phyloP scores from a whole-genome alignment of 2,113 vertebrate species.

The Sander lucioperca region DNA sequence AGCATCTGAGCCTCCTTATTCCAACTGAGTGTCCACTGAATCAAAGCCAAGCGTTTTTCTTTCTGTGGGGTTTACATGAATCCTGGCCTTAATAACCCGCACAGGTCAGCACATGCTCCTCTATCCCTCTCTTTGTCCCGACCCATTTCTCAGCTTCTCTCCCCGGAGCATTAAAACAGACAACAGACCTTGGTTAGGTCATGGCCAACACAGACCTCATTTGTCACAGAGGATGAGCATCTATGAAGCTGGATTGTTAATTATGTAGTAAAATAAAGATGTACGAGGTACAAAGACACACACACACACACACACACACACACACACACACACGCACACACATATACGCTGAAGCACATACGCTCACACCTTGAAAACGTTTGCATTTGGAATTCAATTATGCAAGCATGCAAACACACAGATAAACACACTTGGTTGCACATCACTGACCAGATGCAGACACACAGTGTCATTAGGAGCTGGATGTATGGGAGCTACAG shows the following conservation, averaged over 20 bases:
- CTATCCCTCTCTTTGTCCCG: conserved; percentile 37
- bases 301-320: not conserved
- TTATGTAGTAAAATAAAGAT: conserved; percentile 75
- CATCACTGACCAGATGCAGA: not conserved
- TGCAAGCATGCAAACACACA: conserved; percentile 9
- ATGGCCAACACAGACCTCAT: conserved; percentile 77
- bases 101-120: conserved; percentile 68
- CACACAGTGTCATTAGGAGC: conserved; percentile 16
- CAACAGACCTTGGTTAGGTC: conserved; percentile 79
- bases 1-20: conserved; percentile 54
- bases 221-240: conserved; percentile 78
- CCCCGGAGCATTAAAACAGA: conserved; percentile 76
- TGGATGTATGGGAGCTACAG: conserved; percentile 51
- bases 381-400: conserved; percentile 24
- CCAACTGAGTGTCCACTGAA: conserved; percentile 67
- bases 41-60: conserved; percentile 54
- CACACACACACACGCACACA: too few species aligned
- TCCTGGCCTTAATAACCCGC: conserved; percentile 60
- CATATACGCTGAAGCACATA: not conserved
- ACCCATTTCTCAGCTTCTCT: conserved; percentile 72
- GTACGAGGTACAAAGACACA: conserved; percentile 51
- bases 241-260: conserved; percentile 72
- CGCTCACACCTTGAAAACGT: conserved; percentile 22
- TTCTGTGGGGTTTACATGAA: conserved; percentile 63
- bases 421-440: conserved; percentile 15